These are phyloP conservation scores for Girardinus metallicus DNA, from an alignment of 2,797 vertebrate species.

Conservation along the genomic window DNA sequence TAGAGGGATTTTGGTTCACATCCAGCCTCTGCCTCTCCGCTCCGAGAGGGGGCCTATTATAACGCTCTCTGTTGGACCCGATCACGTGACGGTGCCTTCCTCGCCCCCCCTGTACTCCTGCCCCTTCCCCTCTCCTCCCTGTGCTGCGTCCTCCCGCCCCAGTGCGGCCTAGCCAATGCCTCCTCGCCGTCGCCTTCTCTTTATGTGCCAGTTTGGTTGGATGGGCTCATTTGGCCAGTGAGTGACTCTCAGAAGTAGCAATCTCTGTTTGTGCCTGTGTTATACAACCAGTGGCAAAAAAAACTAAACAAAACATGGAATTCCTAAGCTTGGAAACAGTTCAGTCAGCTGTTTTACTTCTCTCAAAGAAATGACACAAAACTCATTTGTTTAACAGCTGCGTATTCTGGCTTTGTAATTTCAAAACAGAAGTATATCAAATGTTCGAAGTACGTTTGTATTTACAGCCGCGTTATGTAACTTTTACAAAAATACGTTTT, in stretches of 20 bases:
- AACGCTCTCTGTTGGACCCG: slow-evolving; percentile 80
- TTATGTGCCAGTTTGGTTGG: slow-evolving; percentile 68
- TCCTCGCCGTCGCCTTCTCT: slow-evolving; percentile 49
- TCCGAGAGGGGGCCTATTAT: slow-evolving; percentile 84
- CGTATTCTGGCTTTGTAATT: not conserved
- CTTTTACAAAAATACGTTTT: too few relatives aligned
- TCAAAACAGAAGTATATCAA: not conserved
- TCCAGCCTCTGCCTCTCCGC: slow-evolving; percentile 82
- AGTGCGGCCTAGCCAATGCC: slow-evolving; percentile 60
- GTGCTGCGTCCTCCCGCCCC: slow-evolving; percentile 12
- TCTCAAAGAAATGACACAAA: not conserved
- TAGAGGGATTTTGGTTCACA: slow-evolving; percentile 83
- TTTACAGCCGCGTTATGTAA: not conserved
- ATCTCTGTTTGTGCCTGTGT: slow-evolving; percentile 25
- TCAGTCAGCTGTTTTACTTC: slow-evolving; percentile 1
- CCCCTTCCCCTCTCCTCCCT: slow-evolving; percentile 29
- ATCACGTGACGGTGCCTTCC: slow-evolving; percentile 70
- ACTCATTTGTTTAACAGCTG: not conserved
- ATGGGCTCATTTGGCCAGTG: slow-evolving; percentile 66
- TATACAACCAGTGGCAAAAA: not conserved
- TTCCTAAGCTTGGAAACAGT: not conserved
- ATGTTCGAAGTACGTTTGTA: not conserved
- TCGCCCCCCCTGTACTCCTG: slow-evolving; percentile 11
- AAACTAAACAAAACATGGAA: not conserved
- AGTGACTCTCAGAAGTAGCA: slow-evolving; percentile 58